Percentiles rank a stretch among this genome's conserved stretches.
Conservation (phyloP, 2,888 invertebrate genomes). For the Pseudolycoriella hygida region DNA sequence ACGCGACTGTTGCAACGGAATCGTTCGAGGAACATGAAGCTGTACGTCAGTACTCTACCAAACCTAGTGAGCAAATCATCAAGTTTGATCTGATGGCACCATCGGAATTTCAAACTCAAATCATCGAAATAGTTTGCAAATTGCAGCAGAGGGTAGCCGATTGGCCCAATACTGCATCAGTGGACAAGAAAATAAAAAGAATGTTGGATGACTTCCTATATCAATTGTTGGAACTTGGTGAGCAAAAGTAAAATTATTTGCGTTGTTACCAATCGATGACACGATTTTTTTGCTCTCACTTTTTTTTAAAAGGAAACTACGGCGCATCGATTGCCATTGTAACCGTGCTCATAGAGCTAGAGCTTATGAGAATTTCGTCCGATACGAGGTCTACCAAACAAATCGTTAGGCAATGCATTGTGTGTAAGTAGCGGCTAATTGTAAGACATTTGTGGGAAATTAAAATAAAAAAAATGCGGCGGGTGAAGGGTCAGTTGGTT, state of each 20-base stretch:
- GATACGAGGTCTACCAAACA: conserved; percentile 24
- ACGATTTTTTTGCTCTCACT: conserved; percentile 1
- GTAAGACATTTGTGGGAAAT: too few species aligned
- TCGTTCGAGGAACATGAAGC: conserved; percentile 29
- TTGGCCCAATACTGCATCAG: conserved; percentile 6
- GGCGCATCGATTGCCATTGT: conserved; percentile 41
- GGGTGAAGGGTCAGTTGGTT: too few species aligned
- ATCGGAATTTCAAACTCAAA: not conserved
- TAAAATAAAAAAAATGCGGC: too few species aligned
- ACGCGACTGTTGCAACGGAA: conserved; percentile 50
- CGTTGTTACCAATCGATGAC: too few species aligned
- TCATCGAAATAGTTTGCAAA: not conserved
- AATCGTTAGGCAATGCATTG: not conserved
- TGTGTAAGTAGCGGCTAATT: too few species aligned
- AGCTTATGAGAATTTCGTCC: conserved; percentile 36
- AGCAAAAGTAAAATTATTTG: not conserved
- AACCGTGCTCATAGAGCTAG: conserved; percentile 41
- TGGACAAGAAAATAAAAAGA: conserved; percentile 24
- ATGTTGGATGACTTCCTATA: conserved; percentile 31
- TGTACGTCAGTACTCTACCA: conserved; percentile 31
- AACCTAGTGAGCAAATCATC: conserved; percentile 25
- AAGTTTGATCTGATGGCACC: conserved; percentile 3
- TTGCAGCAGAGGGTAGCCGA: not conserved
- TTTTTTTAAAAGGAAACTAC: conserved; percentile 23
- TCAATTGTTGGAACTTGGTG: conserved; percentile 34